Percentiles rank a stretch among this genome's conserved stretches.
Conservation (phyloP, 2,888 invertebrate genomes). For the Pogonocherus hispidulus region DNA sequence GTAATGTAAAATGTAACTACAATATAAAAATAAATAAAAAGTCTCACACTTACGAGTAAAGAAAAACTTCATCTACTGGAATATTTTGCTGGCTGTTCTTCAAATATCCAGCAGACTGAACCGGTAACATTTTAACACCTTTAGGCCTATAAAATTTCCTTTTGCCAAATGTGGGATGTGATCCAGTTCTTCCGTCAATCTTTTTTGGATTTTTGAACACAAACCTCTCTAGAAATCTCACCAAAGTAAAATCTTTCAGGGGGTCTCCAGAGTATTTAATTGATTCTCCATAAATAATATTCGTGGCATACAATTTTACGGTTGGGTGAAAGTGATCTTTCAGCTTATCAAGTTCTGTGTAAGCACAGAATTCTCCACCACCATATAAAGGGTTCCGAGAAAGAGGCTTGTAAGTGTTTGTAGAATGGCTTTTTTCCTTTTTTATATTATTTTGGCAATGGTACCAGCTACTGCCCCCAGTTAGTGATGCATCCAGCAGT, state of each 20-base stretch:
- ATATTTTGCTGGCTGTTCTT: conserved; percentile 79
- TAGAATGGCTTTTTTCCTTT: conserved; percentile 44
- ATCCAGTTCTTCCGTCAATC: conserved; percentile 71
- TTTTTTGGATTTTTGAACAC: conserved; percentile 95
- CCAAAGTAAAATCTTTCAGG: conserved; percentile 90
- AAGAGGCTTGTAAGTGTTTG: conserved; percentile 76
- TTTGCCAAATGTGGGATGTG: conserved; percentile 76
- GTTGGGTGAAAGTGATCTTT: conserved; percentile 91
- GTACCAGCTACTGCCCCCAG: conserved; percentile 57
- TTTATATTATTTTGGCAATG: conserved; percentile 55
- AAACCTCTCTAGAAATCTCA: conserved; percentile 94
- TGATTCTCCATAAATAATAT: conserved; percentile 78
- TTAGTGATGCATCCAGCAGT: conserved; percentile 46
- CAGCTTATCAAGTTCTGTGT: conserved; percentile 82
- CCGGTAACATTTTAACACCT: conserved; percentile 80
- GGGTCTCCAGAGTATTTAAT: conserved; percentile 94
- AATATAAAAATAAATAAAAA: conserved; percentile 5
- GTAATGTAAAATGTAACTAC: no score
- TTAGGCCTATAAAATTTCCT: conserved; percentile 79
- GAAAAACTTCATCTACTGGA: conserved; percentile 91
- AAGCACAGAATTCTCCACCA: conserved; percentile 80
- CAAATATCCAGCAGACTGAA: conserved; percentile 80
- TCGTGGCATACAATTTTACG: conserved; percentile 88
- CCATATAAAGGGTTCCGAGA: conserved; percentile 89
- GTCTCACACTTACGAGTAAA: conserved; percentile 71